A percentile compares a stretch with the other conserved stretches of the same genome.
phyloP scores from a whole-genome alignment of 2,113 vertebrate genomes.

The Pelmatolapia mariae region DNA sequence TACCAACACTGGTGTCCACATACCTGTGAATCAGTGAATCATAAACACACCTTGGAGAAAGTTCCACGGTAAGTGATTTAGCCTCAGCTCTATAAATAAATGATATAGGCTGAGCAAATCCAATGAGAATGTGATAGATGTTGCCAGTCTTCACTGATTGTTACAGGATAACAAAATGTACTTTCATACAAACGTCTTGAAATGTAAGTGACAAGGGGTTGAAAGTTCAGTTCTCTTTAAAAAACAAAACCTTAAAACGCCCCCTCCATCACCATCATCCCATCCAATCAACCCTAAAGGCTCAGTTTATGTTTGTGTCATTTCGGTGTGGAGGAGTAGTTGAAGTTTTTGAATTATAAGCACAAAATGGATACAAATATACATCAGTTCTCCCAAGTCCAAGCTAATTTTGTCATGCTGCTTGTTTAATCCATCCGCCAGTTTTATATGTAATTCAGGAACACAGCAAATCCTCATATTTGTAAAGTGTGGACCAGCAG shows the following conservation, averaged over 20 bases:
- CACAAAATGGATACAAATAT: not conserved
- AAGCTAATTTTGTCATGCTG: not conserved
- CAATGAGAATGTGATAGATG: not conserved
- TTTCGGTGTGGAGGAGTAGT: not conserved
- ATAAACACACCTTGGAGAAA: not conserved
- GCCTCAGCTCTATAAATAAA: not conserved
- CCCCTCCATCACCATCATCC: not conserved
- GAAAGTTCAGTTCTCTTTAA: not conserved
- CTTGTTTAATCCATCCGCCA: fast-evolving
- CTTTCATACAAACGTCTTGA: not conserved
- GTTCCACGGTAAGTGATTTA: not conserved
- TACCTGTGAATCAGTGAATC: not conserved
- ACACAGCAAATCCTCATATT: not conserved
- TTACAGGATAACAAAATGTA: not conserved
- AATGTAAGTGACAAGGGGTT: not conserved
- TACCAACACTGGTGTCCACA: not conserved
- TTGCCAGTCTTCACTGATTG: not conserved
- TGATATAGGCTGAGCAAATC: not conserved
- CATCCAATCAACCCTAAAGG: not conserved
- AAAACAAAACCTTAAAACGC: not conserved
- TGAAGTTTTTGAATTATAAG: not conserved
- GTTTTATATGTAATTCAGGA: not conserved
- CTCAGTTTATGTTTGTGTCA: not conserved
- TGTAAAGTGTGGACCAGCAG: not conserved
- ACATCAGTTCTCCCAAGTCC: not conserved